phyloP scores from a whole-genome alignment of 1,140 invertebrate species.

The Bathynomus jamesi region DNA sequence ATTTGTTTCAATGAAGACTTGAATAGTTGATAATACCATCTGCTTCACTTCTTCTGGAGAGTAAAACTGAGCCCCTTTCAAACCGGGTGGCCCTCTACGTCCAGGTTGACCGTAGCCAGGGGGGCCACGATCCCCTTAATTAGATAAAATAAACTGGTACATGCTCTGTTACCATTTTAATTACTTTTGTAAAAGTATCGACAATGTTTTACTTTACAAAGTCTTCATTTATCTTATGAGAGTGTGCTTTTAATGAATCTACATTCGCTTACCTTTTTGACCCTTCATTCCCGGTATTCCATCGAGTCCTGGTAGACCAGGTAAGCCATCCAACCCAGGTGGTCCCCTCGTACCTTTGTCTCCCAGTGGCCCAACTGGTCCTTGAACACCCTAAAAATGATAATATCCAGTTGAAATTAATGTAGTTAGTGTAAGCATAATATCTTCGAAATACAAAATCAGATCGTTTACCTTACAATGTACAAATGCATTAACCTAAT shows the following conservation, averaged over 20 bases:
- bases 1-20: conserved; percentile 20
- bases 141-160: no score
- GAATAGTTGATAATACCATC: conserved; percentile 36
- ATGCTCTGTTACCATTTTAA: no score
- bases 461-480: no score
- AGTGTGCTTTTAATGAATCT: no score
- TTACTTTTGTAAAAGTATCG: no score
- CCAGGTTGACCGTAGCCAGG: conserved; percentile 37
- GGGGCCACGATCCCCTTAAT: conserved; percentile 22
- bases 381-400: conserved; percentile 46
- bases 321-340: conserved; percentile 47
- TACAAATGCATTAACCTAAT: no score
- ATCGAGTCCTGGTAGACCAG: conserved; percentile 40
- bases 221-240: no score
- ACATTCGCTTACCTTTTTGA: conserved; percentile 39
- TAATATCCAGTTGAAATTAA: no score
- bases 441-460: no score
- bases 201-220: no score
- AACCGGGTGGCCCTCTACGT: conserved; percentile 49
- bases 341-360: conserved; percentile 54
- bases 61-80: conserved; percentile 43
- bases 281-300: conserved; percentile 39
- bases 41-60: conserved; percentile 60
- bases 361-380: conserved; percentile 46
- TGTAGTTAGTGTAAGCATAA: no score